phyloP scores from a whole-genome alignment of 2,113 vertebrate species.

The Rousettus leschenaultii region DNA sequence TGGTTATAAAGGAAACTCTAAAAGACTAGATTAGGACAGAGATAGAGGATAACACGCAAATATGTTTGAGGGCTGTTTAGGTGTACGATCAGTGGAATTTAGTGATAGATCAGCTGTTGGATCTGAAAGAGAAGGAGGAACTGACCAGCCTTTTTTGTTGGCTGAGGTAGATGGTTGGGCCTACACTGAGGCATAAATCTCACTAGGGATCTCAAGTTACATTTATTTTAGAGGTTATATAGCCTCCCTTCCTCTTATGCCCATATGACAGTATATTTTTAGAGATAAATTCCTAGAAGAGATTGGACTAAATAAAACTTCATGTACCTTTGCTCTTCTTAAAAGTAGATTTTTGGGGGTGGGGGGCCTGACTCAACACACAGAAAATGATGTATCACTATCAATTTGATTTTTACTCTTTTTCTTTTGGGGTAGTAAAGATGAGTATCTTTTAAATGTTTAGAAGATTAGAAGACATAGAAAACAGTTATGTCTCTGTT shows the following conservation, averaged over 20 bases:
- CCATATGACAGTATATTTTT: background rate
- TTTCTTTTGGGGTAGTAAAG: background rate
- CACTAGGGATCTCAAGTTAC: background rate
- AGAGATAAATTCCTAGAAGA: background rate
- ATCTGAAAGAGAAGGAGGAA: background rate
- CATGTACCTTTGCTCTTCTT: background rate
- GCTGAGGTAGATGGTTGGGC: background rate
- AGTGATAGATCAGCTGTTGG: background rate
- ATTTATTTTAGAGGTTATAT: background rate
- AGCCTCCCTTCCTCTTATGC: background rate
- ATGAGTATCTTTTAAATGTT: background rate
- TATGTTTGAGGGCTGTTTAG: background rate
- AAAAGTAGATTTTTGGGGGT: background rate
- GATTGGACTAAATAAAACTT: background rate
- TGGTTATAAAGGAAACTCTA: background rate
- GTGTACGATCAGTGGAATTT: background rate
- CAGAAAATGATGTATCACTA: background rate
- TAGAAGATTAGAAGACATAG: background rate
- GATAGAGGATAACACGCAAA: background rate
- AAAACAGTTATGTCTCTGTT: background rate
- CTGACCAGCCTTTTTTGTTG: too few relatives aligned
- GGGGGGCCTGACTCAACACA: background rate
- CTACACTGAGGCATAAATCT: background rate
- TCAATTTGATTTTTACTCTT: background rate
- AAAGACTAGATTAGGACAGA: background rate